A percentile compares a stretch with the other conserved stretches of the same genome.
These are phyloP conservation scores for Pseudomyrmex pallidus DNA, from an alignment of 1,140 invertebrate genomes.

Conservation along the genomic window DNA sequence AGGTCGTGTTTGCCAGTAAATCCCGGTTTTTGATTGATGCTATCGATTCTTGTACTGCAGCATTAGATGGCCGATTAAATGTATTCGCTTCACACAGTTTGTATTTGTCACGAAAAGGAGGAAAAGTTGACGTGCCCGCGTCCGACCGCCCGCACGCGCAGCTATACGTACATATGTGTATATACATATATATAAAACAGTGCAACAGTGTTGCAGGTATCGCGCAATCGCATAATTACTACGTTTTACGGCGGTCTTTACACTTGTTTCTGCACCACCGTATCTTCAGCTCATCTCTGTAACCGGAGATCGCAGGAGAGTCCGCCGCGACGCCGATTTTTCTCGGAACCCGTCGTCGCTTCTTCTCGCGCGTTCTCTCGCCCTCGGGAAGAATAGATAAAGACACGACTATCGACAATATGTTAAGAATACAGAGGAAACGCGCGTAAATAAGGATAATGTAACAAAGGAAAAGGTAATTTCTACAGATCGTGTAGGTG, in stretches of 20 bases:
- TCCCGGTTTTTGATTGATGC: not conserved
- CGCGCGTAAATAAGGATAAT: slow-evolving; percentile 72
- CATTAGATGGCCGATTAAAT: not conserved
- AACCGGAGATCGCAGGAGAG: slow-evolving; percentile 72
- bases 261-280: slow-evolving; percentile 72
- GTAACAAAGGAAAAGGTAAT: slow-evolving; percentile 60
- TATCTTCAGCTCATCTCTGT: slow-evolving; percentile 71
- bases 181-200: slow-evolving; percentile 18
- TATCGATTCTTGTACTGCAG: not conserved
- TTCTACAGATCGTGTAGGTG: slow-evolving; percentile 65
- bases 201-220: slow-evolving; percentile 54
- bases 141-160: slow-evolving; percentile 14
- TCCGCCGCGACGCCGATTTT: slow-evolving; percentile 44
- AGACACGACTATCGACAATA: slow-evolving; percentile 68
- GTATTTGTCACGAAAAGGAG: not conserved
- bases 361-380: slow-evolving; percentile 30
- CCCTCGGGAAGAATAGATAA: slow-evolving; percentile 62
- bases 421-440: slow-evolving; percentile 58
- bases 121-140: not conserved
- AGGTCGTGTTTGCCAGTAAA: not conserved
- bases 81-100: not conserved
- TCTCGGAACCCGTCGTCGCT: slow-evolving; percentile 2
- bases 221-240: slow-evolving; percentile 75
- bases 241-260: slow-evolving; percentile 73
- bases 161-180: slow-evolving; percentile 24